Percentiles rank a stretch among this genome's conserved stretches.
These are phyloP conservation scores for Thunnus thynnus DNA, from an alignment of 2,113 vertebrate genomes.

Conservation along the genomic window DNA sequence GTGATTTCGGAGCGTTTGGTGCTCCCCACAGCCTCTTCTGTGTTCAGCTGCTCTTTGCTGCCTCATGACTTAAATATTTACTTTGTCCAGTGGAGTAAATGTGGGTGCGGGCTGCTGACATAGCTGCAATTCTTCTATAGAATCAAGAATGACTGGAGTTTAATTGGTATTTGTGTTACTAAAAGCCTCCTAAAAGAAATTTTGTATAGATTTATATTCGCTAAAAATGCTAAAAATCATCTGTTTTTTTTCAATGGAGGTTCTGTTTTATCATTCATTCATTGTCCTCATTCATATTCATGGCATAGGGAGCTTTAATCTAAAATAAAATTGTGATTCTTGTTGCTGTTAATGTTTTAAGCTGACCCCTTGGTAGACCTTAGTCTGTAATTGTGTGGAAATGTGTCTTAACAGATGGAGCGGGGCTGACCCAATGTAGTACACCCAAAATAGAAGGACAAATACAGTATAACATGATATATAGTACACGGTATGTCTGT, in stretches of 20 bases:
- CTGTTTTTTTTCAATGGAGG: not conserved
- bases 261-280: constrained; percentile 18
- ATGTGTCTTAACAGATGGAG: constrained; percentile 33
- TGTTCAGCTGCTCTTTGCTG: constrained; percentile 40
- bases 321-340: not conserved
- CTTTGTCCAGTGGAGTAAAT: constrained; percentile 45
- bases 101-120: constrained; percentile 16
- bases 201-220: not conserved
- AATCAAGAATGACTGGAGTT: constrained; percentile 1
- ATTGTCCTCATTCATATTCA: constrained; percentile 9
- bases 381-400: constrained; percentile 17
- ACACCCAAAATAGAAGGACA: constrained; percentile 70
- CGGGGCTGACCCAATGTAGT: constrained; percentile 11
- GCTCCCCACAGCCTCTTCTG: constrained; percentile 38
- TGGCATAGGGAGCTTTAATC: not conserved
- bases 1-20: constrained; percentile 53
- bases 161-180: not conserved
- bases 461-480: constrained; percentile 67
- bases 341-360: not conserved
- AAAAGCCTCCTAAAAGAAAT: not conserved
- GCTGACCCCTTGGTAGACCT: constrained; percentile 14
- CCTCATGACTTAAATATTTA: constrained; percentile 45
- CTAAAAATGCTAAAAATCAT: not conserved
- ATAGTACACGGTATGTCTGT: constrained; percentile 49
- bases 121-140: not conserved